Percentiles rank a stretch among this genome's conserved stretches.
These are phyloP conservation scores for Caerostris extrusa DNA, from an alignment of 1,140 invertebrate species.

Conservation along the genomic window DNA sequence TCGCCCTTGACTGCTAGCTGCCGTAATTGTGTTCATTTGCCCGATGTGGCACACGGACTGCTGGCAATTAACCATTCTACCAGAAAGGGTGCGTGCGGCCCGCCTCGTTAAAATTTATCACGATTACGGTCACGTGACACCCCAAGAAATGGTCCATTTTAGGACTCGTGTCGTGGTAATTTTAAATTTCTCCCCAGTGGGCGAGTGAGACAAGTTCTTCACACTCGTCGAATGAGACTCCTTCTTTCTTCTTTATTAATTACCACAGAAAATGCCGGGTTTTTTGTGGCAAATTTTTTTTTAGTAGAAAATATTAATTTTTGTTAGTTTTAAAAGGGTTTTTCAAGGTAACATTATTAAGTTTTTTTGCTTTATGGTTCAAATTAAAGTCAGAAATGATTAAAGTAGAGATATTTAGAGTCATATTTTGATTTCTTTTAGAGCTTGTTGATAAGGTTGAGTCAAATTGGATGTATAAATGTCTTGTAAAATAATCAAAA, in stretches of 20 bases:
- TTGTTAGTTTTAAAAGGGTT: too few relatives aligned
- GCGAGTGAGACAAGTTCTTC: neutral
- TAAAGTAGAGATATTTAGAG: too few relatives aligned
- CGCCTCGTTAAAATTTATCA: conserved; percentile 67
- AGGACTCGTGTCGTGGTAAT: neutral
- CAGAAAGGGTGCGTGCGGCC: conserved; percentile 35
- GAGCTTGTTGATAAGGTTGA: too few relatives aligned
- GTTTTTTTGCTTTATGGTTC: too few relatives aligned
- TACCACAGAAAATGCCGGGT: neutral
- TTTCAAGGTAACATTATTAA: too few relatives aligned
- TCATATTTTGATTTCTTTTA: too few relatives aligned
- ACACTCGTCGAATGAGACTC: neutral
- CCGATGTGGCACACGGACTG: conserved; percentile 51
- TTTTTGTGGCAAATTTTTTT: neutral
- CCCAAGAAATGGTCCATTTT: too few relatives aligned
- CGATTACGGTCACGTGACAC: conserved; percentile 63
- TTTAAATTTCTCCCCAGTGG: conserved; percentile 34
- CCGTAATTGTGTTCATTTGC: conserved; percentile 71
- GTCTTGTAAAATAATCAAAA: too few relatives aligned
- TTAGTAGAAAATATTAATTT: too few relatives aligned
- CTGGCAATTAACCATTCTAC: conserved; percentile 59
- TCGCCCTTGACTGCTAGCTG: neutral
- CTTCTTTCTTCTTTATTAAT: conserved; percentile 5
- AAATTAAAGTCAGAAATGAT: too few relatives aligned
- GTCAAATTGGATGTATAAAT: too few relatives aligned